A percentile compares a stretch with the other conserved stretches of the same genome.
Conservation (phyloP, 2,113 vertebrate species). For the Ochotona princeps region DNA sequence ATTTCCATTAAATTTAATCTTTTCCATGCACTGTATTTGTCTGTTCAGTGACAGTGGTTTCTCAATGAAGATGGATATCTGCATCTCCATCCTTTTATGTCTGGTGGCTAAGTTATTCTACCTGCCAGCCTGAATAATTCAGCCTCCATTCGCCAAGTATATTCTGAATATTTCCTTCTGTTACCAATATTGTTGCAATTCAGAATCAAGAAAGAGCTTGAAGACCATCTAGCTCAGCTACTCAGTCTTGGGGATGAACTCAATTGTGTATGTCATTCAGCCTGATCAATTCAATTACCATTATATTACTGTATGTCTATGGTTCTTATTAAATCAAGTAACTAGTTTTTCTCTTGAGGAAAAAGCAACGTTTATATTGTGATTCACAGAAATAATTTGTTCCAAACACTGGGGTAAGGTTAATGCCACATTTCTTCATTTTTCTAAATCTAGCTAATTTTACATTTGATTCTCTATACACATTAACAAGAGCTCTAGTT, state of each 20-base stretch:
- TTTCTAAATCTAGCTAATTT: constrained; percentile 40
- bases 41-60: constrained; percentile 65
- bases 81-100: neutral
- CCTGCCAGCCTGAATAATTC: constrained; percentile 66
- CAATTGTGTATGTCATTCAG: constrained; percentile 47
- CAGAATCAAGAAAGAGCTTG: neutral
- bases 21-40: constrained; percentile 28
- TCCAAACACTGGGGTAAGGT: neutral
- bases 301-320: constrained; percentile 26
- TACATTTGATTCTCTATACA: constrained; percentile 1
- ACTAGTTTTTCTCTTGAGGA: constrained; percentile 13
- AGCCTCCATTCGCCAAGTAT: constrained; percentile 50
- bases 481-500: neutral
- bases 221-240: constrained; percentile 10
- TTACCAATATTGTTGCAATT: constrained; percentile 32
- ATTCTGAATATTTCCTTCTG: neutral
- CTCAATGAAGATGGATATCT: constrained; percentile 75
- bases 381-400: constrained; percentile 11
- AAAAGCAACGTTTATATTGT: constrained; percentile 19
- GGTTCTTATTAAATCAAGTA: constrained; percentile 53
- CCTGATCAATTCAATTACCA: constrained; percentile 44
- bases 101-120: constrained; percentile 65
- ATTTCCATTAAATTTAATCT: constrained; percentile 62
- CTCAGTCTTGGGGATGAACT: constrained; percentile 26
- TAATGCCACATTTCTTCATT: constrained; percentile 23